A percentile compares a stretch with the other conserved stretches of the same genome.
phyloP scores from a whole-genome alignment of 2,888 invertebrate species.

The Andrena marginata region DNA sequence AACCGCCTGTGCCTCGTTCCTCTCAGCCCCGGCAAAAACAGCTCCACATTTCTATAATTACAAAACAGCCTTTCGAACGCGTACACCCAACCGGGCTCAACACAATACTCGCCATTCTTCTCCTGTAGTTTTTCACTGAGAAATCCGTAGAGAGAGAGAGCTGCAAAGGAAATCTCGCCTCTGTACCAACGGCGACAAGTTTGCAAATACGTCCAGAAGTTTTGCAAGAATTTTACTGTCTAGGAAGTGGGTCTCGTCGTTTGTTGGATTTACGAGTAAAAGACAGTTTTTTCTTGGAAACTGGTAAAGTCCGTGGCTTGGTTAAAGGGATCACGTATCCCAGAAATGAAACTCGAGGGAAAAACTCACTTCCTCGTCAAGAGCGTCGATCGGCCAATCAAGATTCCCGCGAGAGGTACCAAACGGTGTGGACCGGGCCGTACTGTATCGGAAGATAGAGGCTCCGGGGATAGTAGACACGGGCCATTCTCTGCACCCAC shows the following conservation, averaged over 20 bases:
- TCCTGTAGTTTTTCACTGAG: constrained; percentile 6
- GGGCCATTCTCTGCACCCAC: constrained; percentile 66
- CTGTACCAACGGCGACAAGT: background rate
- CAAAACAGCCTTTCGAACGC: constrained; percentile 1
- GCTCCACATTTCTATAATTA: constrained; percentile 27
- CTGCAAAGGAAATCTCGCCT: background rate
- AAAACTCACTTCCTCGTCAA: constrained; percentile 1
- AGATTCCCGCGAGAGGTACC: constrained; percentile 26
- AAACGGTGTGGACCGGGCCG: constrained; percentile 30
- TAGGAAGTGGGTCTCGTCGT: constrained; percentile 7
- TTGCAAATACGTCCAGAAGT: constrained; percentile 2
- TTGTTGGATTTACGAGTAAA: constrained; percentile 16
- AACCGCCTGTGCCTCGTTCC: background rate
- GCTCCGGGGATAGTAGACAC: constrained; percentile 51
- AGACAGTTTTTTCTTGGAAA: background rate
- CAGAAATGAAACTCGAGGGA: background rate
- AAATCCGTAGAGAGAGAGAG: background rate
- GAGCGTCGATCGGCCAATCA: background rate
- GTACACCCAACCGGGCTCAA: background rate
- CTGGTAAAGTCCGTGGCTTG: background rate
- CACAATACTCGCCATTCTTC: constrained; percentile 23
- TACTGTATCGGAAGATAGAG: constrained; percentile 28
- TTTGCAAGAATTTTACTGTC: constrained; percentile 28
- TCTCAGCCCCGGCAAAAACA: constrained; percentile 2
- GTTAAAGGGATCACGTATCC: background rate